A percentile compares a stretch with the other conserved stretches of the same genome.
phyloP scores from a whole-genome alignment of 2,797 vertebrate genomes.

The Antrozous pallidus region DNA sequence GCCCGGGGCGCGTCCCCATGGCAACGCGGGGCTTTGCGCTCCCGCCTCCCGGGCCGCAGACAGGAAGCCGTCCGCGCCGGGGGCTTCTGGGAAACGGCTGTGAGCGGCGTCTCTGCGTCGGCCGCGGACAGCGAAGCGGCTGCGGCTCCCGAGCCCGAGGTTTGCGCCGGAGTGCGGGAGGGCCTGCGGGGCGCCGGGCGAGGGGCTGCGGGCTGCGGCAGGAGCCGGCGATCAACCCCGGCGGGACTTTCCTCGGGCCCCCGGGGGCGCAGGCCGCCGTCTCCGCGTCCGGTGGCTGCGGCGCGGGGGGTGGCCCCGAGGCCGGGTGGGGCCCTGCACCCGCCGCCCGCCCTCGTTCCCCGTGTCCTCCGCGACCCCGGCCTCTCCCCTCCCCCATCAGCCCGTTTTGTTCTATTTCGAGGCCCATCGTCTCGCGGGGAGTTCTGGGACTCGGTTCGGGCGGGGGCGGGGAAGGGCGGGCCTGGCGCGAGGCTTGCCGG shows the following conservation, averaged over 20 bases:
- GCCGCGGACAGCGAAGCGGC: slow-evolving; percentile 43
- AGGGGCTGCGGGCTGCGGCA: not conserved
- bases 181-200: not conserved
- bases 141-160: slow-evolving; percentile 47
- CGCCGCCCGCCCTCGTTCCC: rapidly evolving
- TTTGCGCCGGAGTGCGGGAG: slow-evolving; percentile 34
- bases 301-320: not conserved
- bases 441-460: slow-evolving; percentile 59
- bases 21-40: slow-evolving; percentile 65
- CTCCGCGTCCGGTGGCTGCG: not conserved
- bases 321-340: not conserved
- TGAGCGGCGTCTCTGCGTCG: slow-evolving; percentile 58
- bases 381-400: slow-evolving; percentile 58
- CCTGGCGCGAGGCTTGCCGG: slow-evolving; percentile 27
- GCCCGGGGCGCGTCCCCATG: slow-evolving; percentile 52
- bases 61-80: slow-evolving; percentile 71
- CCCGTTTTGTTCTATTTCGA: slow-evolving; percentile 74
- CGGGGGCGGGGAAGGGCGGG: not conserved
- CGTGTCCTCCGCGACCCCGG: not conserved
- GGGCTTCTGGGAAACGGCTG: slow-evolving; percentile 71
- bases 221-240: not conserved
- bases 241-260: not conserved
- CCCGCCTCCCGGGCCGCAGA: slow-evolving; percentile 56
- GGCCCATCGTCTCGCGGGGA: slow-evolving; percentile 52
- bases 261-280: not conserved